Base-by-base conservation (phyloP, 2,888 invertebrate genomes). In the Fragum fragum region DNA sequence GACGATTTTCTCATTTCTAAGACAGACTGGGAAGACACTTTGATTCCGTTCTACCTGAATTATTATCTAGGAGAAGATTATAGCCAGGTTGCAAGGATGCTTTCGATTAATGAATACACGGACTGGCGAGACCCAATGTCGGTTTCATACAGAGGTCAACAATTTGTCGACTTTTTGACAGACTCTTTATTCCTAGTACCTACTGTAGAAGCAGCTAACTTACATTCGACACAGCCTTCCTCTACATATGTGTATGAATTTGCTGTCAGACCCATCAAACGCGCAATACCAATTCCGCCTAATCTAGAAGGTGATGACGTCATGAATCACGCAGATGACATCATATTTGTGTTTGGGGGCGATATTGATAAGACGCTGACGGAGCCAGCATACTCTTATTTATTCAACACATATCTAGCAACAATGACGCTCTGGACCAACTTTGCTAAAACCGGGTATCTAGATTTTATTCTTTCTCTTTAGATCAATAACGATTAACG, bases 381-480 rank as follows among this genome's bases (percentile, higher is more conserved):
- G 0, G 71, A 71, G 1, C 42, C 57, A n/a, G 36, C 52, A 1
- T 63, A 63, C 18, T n/a, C 18, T 11, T 23, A n/a, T 29, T 36
- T 68, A 0, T n/a, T 39, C 0, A 16, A 39, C 5, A 68, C 47
- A 0, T 68, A 42, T 39, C 32, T 1, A 1, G 47, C 47, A 72
- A 94, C 95, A 1, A 95, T 95, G 73, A 90, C 95, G 74, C 92
- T 94, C 21, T 95, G 95, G 95, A 92, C 93, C 9, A 81, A 95
- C 11, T 92, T 84, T 76, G 84, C 84, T 3, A 81, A 84, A 70
- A 57, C 81, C 3, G 79, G 79, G 81, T 85, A 55, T 36, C 28
- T 63, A 28, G n/a, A n/a, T n/a, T n/a, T n/a, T n/a, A n/a, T n/a
- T n/a, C n/a, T n/a, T n/a, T n/a, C n/a, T n/a, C n/a, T n/a, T n/a